These are phyloP conservation scores for Sphaeramia orbicularis DNA, from an alignment of 2,797 vertebrate genomes.

Conservation along the genomic window DNA sequence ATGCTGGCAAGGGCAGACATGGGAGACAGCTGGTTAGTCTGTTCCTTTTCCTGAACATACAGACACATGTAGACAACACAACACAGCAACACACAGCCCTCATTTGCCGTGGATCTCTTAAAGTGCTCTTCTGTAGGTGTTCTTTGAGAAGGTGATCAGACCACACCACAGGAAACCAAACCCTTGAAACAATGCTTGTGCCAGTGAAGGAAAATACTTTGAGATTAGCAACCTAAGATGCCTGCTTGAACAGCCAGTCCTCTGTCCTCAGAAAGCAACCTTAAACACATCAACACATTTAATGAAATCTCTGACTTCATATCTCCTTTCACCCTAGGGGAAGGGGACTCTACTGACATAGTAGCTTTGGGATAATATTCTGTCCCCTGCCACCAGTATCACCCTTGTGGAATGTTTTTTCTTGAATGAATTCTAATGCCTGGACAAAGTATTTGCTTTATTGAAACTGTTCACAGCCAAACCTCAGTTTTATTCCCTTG, in stretches of 20 bases:
- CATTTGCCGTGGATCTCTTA: conserved; percentile 27
- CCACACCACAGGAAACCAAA: conserved; percentile 49
- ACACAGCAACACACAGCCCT: conserved; percentile 10
- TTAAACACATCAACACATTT: conserved; percentile 38
- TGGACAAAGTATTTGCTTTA: conserved; percentile 34
- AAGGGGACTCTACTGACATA: conserved; percentile 15
- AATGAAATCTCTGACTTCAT: conserved; percentile 52
- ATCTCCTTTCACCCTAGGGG: conserved; percentile 22
- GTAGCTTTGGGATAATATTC: conserved; percentile 23
- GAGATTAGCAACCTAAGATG: conserved; percentile 59
- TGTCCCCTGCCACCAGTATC: conserved; percentile 6
- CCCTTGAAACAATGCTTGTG: conserved; percentile 31
- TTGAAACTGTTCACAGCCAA: conserved; percentile 1
- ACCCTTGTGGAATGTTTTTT: conserved; percentile 16
- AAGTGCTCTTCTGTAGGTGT: conserved; percentile 30
- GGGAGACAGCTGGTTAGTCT: conserved; percentile 34
- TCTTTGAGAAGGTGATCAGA: conserved; percentile 31
- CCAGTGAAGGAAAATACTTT: conserved; percentile 49
- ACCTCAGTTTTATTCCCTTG: conserved; percentile 24
- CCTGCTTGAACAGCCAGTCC: conserved; percentile 39
- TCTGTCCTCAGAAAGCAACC: conserved; percentile 51
- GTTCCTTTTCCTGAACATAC: conserved; percentile 21
- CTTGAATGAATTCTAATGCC: conserved; percentile 43
- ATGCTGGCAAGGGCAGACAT: conserved; percentile 33
- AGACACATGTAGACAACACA: conserved; percentile 6